Base-by-base conservation (phyloP, 2,113 vertebrate species). In the Grammatotria lemairii region DNA sequence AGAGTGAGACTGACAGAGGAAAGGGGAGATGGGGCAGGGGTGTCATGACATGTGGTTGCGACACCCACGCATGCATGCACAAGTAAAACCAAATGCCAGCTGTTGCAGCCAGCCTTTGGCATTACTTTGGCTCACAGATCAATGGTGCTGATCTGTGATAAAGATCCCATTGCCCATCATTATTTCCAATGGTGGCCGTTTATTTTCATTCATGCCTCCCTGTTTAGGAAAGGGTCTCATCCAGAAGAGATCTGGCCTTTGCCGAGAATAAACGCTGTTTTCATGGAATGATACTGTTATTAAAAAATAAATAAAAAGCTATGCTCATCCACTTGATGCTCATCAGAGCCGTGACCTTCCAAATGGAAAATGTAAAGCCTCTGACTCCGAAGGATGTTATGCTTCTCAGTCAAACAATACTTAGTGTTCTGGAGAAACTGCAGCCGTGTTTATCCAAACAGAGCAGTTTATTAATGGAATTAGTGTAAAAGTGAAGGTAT, bases 371-470 rank as follows among this genome's bases (percentile, higher is more conserved):
- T 85, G 80, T 31, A 47, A 49, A 0, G 23, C 35, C 84, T 78
- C 81, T n/a, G 91, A 85, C 82, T 80, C 75, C 68, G 53, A 28
- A 5, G 33, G 13, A 51, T 47, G 82, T 45, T 26, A 80, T 58
- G 53, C 88, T 28, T 58, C 57, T 16, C 57, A 90, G 60, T 86
- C 87, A 92, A 93, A 94, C 91, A 91, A 92, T 47, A 70, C 78
- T 63, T 42, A 1, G 33, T 26, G 86, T 63, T 85, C 84, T 87
- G 10, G 21, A 63, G 89, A 88, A 26, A 14, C 40, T 9, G 33
- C 85, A 83, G 87, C 73, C 5, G 81, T 49, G 60, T 87, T 92
- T 80, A 92, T 90, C 90, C 83, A 94, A 93, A 93, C 93, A 93
- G 10, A 92, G 53, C 51, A 17, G 19, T 54, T 65, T 81, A 86